A percentile compares a stretch with the other conserved stretches of the same genome.
phyloP scores from a whole-genome alignment of 2,888 invertebrate genomes.

The Scaptomyza caliginosa region DNA sequence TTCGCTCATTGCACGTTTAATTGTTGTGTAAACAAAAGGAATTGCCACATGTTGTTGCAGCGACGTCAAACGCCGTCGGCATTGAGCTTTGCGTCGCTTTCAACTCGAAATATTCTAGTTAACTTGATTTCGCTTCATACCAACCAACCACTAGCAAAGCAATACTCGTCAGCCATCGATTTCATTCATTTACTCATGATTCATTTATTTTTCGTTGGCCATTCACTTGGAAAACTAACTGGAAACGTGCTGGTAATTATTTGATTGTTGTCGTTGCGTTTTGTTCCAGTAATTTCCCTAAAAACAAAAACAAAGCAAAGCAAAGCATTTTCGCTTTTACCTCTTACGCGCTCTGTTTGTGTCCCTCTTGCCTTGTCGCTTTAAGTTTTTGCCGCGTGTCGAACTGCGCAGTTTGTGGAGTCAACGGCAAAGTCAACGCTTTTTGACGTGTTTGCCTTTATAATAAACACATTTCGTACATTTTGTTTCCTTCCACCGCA shows the following conservation, averaged over 20 bases:
- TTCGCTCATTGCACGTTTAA: slow-evolving; percentile 52
- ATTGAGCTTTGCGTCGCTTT: slow-evolving; percentile 45
- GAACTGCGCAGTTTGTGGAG: slow-evolving; percentile 62
- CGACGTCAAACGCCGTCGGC: slow-evolving; percentile 17
- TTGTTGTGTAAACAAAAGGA: slow-evolving; percentile 69
- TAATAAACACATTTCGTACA: slow-evolving; percentile 72
- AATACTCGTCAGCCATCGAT: slow-evolving; percentile 29
- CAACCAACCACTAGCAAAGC: too few species aligned
- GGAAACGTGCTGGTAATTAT: slow-evolving; percentile 47
- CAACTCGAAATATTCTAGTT: slow-evolving; percentile 9
- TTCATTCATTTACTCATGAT: slow-evolving; percentile 34
- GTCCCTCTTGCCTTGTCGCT: slow-evolving; percentile 1
- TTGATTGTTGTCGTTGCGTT: not conserved
- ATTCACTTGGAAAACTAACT: slow-evolving; percentile 32
- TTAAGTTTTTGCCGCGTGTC: slow-evolving; percentile 27
- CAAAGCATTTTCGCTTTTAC: slow-evolving; percentile 40
- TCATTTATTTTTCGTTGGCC: slow-evolving; percentile 31
- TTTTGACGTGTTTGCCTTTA: slow-evolving; percentile 69
- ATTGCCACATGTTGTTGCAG: slow-evolving; percentile 58
- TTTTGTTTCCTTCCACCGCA: slow-evolving; percentile 50
- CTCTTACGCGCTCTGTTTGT: slow-evolving; percentile 3
- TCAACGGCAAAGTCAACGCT: slow-evolving; percentile 58
- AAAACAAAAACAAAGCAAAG: too few species aligned
- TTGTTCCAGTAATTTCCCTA: slow-evolving; percentile 38
- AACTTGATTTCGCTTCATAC: slow-evolving; percentile 13